Conservation (phyloP, 2,113 vertebrate genomes). For the Terrapene triunguis region DNA sequence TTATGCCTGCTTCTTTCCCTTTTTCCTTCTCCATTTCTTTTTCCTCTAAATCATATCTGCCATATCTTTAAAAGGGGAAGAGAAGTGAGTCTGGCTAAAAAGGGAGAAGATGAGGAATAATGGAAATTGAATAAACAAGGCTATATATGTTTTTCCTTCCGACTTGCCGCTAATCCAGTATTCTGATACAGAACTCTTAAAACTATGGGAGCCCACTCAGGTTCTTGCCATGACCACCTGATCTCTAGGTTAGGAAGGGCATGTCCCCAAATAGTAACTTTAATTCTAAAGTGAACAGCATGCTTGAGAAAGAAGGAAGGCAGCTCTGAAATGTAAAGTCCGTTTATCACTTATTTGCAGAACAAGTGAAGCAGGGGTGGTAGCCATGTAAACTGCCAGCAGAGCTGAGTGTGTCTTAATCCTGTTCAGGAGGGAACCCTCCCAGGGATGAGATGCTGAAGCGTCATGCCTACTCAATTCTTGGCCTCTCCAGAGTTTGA, state of each 20-base stretch:
- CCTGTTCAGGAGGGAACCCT: background rate
- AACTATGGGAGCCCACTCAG: background rate
- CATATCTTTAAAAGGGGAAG: background rate
- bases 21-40: slow-evolving; percentile 5
- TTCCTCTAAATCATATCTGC: background rate
- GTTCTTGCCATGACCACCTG: background rate
- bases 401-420: background rate
- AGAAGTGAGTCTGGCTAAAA: background rate
- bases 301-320: slow-evolving; percentile 9
- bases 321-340: background rate
- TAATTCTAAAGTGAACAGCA: slow-evolving; percentile 4
- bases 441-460: background rate
- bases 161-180: background rate
- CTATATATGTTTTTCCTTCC: background rate
- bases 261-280: background rate
- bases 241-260: slow-evolving; percentile 13
- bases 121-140: slow-evolving; percentile 1
- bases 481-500: background rate
- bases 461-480: background rate
- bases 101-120: background rate
- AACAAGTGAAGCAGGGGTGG: slow-evolving; percentile 21
- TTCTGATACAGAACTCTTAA: background rate
- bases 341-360: background rate
- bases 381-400: background rate
- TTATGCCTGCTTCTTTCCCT: background rate